phyloP scores from a whole-genome alignment of 1,140 invertebrate species.

The Lucilia cuprina region DNA sequence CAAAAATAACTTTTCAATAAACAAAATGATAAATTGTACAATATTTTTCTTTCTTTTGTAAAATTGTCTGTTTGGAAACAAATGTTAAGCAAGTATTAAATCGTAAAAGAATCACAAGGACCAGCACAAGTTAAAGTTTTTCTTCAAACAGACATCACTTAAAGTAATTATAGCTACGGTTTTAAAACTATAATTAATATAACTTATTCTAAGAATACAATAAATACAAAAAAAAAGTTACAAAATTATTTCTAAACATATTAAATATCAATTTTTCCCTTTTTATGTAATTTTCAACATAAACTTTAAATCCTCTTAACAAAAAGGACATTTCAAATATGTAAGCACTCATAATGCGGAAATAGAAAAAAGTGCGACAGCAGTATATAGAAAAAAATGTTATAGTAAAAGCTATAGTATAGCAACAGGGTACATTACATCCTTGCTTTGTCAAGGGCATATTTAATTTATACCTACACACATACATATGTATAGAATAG shows the following conservation, averaged over 20 bases:
- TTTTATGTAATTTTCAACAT: neutral
- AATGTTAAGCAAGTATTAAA: neutral
- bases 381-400: neutral
- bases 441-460: neutral
- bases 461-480: neutral
- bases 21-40: conserved; percentile 1
- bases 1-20: neutral
- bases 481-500: neutral
- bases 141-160: too few relatives aligned
- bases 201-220: neutral
- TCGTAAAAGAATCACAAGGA: too few relatives aligned
- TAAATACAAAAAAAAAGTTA: neutral
- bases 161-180: neutral
- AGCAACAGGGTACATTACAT: neutral
- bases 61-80: neutral
- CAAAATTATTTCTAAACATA: too few relatives aligned
- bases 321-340: neutral
- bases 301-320: conserved; percentile 2
- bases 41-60: neutral
- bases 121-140: too few relatives aligned
- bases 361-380: neutral
- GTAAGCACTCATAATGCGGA: neutral
- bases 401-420: neutral
- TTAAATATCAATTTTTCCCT: too few relatives aligned
- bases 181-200: neutral